phyloP scores from a whole-genome alignment of 2,113 vertebrate species.

The Fulica atra region DNA sequence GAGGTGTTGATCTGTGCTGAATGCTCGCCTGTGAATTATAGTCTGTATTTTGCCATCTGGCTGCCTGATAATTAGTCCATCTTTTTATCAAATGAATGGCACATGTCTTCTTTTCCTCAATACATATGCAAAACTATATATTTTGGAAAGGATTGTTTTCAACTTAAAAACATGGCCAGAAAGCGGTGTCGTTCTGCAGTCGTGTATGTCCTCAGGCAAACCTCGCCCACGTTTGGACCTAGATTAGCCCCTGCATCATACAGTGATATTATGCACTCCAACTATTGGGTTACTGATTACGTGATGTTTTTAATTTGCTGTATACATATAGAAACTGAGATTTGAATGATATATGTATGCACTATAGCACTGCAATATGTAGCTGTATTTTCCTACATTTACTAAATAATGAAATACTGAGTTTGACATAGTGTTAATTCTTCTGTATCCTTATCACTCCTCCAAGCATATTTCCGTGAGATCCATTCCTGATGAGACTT shows the following conservation, averaged over 20 bases:
- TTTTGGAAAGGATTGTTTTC: neutral
- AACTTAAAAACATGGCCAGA: neutral
- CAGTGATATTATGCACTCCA: neutral
- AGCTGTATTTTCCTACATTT: neutral
- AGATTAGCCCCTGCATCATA: neutral
- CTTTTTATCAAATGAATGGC: constrained; percentile 26
- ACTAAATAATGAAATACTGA: neutral
- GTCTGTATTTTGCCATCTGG: constrained; percentile 57
- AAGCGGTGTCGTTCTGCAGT: neutral
- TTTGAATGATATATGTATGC: neutral
- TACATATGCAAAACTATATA: neutral
- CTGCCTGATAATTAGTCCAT: constrained; percentile 51
- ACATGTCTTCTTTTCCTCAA: neutral
- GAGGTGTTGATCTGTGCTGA: constrained; percentile 53
- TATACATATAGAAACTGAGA: neutral
- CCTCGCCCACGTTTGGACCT: neutral
- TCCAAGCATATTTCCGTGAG: neutral
- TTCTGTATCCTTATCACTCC: neutral
- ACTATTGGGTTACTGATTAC: neutral
- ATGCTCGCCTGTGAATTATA: constrained; percentile 43
- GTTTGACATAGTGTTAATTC: neutral
- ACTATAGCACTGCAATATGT: neutral
- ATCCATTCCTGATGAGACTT: neutral
- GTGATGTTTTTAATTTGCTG: neutral
- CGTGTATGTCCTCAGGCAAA: constrained; percentile 28